phyloP scores from a whole-genome alignment of 2,888 invertebrate genomes.

The Hypsopygia costalis region DNA sequence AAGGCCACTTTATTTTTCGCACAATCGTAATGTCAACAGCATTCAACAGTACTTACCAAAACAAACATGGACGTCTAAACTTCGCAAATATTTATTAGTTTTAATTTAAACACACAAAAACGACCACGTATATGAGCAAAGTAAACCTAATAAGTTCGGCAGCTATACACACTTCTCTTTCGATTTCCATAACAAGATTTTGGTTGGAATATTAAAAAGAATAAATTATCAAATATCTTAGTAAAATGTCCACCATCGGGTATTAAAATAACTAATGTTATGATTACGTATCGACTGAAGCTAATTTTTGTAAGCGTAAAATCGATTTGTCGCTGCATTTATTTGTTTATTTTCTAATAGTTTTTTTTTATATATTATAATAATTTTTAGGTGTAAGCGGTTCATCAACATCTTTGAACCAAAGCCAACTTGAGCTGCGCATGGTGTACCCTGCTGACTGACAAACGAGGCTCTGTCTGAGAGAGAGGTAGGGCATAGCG shows the following conservation, averaged over 20 bases:
- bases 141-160: neutral
- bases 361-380: too few species aligned
- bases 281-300: too few species aligned
- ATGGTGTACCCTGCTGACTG: too few species aligned
- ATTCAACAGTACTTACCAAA: constrained; percentile 2
- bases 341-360: too few species aligned
- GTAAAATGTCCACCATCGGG: neutral
- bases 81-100: neutral
- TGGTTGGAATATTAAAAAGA: neutral
- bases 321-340: too few species aligned
- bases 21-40: neutral
- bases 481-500: too few species aligned
- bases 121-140: neutral
- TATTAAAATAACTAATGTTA: too few species aligned
- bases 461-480: too few species aligned
- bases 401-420: too few species aligned
- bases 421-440: too few species aligned
- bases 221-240: neutral
- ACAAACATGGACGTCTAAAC: constrained; percentile 2
- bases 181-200: constrained; percentile 3
- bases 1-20: neutral
- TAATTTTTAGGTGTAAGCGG: too few species aligned
- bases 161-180: neutral
- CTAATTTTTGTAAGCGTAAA: too few species aligned
- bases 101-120: neutral